Evolutionary conservation across 2,888 invertebrate species (phyloP).

Genomic region (Platynereis dumerilii): DNA sequence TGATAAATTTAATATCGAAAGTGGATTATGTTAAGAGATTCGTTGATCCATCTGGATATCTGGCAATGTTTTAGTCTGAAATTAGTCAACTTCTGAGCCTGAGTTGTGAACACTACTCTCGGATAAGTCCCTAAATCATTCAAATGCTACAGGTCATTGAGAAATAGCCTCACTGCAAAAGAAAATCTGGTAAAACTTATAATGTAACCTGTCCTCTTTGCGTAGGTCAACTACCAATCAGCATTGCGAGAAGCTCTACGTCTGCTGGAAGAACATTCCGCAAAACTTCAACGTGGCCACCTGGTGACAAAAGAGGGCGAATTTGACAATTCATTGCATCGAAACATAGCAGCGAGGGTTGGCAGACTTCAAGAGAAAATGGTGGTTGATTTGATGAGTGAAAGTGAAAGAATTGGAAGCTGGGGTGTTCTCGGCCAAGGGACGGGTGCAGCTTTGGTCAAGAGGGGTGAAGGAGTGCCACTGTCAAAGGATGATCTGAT

Average conservation of each 20-base stretch:
- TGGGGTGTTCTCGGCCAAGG: slow-evolving; percentile 56
- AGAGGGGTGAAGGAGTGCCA: slow-evolving; percentile 41
- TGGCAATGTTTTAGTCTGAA: no score
- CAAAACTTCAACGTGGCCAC: slow-evolving; percentile 48
- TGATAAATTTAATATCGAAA: no score
- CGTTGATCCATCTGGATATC: no score
- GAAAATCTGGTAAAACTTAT: no score
- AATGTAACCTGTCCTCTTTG: no score
- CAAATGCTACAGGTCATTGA: no score
- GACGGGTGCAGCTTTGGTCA: slow-evolving; percentile 49
- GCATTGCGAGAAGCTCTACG: slow-evolving; percentile 48
- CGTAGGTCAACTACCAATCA: slow-evolving; percentile 54
- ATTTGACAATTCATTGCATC: slow-evolving; percentile 46
- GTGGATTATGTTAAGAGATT: no score
- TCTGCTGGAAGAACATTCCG: slow-evolving; percentile 49
- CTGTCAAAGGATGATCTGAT: slow-evolving; percentile 46
- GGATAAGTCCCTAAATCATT: no score
- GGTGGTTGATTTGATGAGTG: slow-evolving; percentile 45
- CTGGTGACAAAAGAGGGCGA: slow-evolving; percentile 41
- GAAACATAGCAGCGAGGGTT: slow-evolving; percentile 43
- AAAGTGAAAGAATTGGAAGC: slow-evolving; percentile 53
- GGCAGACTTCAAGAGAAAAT: slow-evolving; percentile 48
- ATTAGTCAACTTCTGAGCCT: no score
- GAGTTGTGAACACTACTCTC: no score
- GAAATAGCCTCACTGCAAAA: no score